These are phyloP conservation scores for Sebastes fasciatus DNA, from an alignment of 2,113 vertebrate genomes.

Conservation along the genomic window DNA sequence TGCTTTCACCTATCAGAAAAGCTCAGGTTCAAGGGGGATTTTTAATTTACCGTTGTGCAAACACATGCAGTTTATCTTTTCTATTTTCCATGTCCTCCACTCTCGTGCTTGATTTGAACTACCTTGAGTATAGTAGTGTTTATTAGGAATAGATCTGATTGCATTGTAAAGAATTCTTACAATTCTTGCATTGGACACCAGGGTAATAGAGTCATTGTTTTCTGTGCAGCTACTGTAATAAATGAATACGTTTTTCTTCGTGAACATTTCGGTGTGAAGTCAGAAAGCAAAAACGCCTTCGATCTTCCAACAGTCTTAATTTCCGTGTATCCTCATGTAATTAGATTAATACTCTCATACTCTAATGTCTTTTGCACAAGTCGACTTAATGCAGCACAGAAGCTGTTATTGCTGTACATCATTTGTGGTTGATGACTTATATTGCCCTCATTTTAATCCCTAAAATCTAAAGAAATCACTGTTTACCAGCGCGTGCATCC, in stretches of 20 bases:
- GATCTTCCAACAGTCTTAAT: not conserved
- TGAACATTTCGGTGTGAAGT: not conserved
- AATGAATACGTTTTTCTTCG: slow-evolving; percentile 8
- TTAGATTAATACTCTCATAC: not conserved
- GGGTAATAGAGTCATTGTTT: not conserved
- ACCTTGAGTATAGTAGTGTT: slow-evolving; percentile 2
- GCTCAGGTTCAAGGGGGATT: slow-evolving; percentile 68
- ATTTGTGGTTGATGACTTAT: not conserved
- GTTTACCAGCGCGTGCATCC: slow-evolving; percentile 27
- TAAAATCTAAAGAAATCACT: not conserved
- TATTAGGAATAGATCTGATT: not conserved
- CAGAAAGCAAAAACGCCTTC: not conserved
- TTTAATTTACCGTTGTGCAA: slow-evolving; percentile 65
- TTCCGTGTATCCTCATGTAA: not conserved
- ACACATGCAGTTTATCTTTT: slow-evolving; percentile 49
- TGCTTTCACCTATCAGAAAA: slow-evolving; percentile 57
- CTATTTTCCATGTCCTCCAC: slow-evolving; percentile 26
- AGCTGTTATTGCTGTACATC: not conserved
- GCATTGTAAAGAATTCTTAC: not conserved
- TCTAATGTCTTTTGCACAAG: not conserved
- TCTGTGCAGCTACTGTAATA: not conserved
- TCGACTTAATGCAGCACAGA: not conserved
- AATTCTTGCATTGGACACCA: not conserved
- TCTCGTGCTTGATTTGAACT: slow-evolving; percentile 35
- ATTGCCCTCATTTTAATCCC: not conserved